Conservation (phyloP, 2,113 vertebrate genomes). For the Fulica atra region DNA sequence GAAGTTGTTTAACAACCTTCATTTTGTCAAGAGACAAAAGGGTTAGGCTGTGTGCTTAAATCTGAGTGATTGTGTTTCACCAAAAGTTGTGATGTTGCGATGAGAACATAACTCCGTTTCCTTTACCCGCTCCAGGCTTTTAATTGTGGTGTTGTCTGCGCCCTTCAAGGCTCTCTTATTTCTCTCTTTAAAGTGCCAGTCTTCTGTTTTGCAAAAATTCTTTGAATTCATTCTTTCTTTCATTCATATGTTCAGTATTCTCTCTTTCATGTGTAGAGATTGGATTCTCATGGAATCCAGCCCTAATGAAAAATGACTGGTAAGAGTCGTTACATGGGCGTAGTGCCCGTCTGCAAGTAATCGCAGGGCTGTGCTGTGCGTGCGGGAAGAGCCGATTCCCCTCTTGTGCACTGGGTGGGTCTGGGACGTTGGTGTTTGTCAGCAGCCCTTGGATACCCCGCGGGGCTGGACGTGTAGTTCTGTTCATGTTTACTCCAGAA, state of each 20-base stretch:
- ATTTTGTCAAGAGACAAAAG: neutral
- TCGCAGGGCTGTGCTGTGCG: rapidly evolving
- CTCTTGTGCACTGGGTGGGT: neutral
- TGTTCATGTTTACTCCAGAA: neutral
- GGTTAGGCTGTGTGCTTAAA: neutral
- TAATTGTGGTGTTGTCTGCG: no score
- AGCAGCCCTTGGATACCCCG: neutral
- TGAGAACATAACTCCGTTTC: neutral
- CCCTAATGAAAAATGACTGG: neutral
- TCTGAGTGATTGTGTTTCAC: neutral
- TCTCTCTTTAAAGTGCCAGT: neutral
- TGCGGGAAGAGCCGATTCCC: neutral
- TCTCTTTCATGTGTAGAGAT: neutral
- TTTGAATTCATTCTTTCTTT: neutral
- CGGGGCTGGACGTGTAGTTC: neutral
- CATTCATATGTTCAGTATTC: neutral
- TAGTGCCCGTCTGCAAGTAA: rapidly evolving
- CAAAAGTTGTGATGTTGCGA: neutral
- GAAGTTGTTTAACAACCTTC: neutral
- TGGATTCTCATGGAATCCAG: rapidly evolving
- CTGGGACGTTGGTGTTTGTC: neutral
- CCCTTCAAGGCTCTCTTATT: neutral
- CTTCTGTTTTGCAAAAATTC: neutral
- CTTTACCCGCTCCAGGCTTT: neutral
- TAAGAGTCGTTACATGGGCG: rapidly evolving